Base-by-base conservation (phyloP, 2,113 vertebrate genomes). In the Eolophus roseicapilla region DNA sequence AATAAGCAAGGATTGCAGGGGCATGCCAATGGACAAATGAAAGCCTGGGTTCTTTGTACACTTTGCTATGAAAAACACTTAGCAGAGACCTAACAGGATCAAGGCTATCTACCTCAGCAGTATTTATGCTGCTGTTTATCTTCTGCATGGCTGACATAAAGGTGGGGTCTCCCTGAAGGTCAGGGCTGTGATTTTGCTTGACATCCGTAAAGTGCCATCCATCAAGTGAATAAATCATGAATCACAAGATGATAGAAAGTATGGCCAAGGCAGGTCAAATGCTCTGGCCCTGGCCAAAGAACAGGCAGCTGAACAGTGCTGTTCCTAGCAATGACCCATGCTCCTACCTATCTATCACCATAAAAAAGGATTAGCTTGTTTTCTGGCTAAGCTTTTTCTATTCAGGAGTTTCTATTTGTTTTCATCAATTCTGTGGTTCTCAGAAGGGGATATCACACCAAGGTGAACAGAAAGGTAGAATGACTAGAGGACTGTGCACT, bases 81-180 rank as follows among this genome's bases (percentile, higher is more conserved):
- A 64, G 19, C 35, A 79, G 33, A 92, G 17, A 29, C 39, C 17
- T 81, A 82, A 37, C 27, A 52, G 64, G 60, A 93, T 44, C 39
- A 78, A 92, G 76, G 52, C 33, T 57, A 44, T 55, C 64, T 68
- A 65, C 29, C 47, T 80, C 82, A 55, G 63, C 37, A 76, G n/a
- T 60, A 50, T 85, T 96, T 84, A 78, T 47, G 35, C 81, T 92
- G 29, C 60, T 94, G 64, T 93, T 96, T 93, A 59, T 89, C 73
- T 87, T 95, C 62, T 76, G 63, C 25, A 65, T 53, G 37, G 15
- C 68, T 79, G 80, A 82, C 67, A 84, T 1, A 53, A 28, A 87
- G 65, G 86, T 87, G 91, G 37, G 60, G 16, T 73, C 52, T 79
- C 57, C 29, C 60, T 79, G 41, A 92, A 94, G 81, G 83, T 57